A percentile compares a stretch with the other conserved stretches of the same genome.
Conservation (phyloP, 2,113 vertebrate genomes). For the Opisthocomus hoazin region DNA sequence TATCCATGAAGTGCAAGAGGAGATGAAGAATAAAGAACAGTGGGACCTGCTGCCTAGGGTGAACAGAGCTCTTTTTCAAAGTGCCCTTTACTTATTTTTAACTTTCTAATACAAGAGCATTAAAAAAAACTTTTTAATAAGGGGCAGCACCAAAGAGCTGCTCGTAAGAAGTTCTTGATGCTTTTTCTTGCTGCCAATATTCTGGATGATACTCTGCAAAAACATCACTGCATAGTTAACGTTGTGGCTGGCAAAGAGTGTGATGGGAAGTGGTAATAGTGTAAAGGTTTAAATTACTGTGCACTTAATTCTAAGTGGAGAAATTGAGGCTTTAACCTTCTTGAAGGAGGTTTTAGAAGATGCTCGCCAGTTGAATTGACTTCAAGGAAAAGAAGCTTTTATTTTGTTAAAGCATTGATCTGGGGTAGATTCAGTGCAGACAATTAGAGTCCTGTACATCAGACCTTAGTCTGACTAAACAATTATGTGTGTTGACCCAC, state of each 20-base stretch:
- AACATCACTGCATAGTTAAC: not conserved
- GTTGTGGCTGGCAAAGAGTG: not conserved
- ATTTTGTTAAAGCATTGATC: not conserved
- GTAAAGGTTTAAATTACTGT: not conserved
- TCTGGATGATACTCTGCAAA: not conserved
- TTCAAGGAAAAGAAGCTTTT: conserved; percentile 24
- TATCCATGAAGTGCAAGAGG: conserved; percentile 97
- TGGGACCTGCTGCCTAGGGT: conserved; percentile 97
- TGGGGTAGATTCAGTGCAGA: not conserved
- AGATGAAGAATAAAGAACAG: conserved; percentile 98
- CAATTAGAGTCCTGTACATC: not conserved
- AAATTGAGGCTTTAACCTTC: not conserved
- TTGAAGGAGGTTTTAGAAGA: not conserved
- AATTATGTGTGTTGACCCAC: not conserved
- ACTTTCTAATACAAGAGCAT: not conserved
- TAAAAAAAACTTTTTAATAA: not conserved
- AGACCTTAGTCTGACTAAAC: not conserved
- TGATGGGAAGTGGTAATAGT: not conserved
- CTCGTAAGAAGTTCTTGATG: not conserved
- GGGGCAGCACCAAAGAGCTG: not conserved
- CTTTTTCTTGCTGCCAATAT: not conserved
- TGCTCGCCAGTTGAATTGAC: not conserved
- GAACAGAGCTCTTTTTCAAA: conserved; percentile 49
- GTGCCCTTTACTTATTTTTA: not conserved
- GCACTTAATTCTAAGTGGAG: not conserved